Evolutionary conservation across 2,797 vertebrate genomes (phyloP).

Genomic region (Sebastes kiyomatsui): DNA sequence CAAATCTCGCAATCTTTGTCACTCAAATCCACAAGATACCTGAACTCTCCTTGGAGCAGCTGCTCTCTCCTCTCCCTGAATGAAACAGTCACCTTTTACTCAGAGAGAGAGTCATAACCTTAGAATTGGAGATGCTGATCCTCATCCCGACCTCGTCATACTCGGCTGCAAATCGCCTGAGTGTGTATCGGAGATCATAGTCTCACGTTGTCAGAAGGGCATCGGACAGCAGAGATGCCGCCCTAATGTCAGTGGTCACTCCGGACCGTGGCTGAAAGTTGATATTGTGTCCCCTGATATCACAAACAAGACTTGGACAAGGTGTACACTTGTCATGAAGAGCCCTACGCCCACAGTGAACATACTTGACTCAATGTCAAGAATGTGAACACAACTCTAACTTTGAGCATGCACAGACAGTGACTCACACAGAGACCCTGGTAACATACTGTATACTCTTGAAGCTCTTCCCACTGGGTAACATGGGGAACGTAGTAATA

Average conservation of each 20-base stretch:
- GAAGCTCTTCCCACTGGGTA: neutral
- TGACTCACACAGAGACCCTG: conserved; percentile 13
- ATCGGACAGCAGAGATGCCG: conserved; percentile 13
- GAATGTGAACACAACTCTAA: conserved; percentile 48
- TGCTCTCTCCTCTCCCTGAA: neutral
- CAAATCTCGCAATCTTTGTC: neutral
- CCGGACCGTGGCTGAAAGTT: conserved; percentile 20
- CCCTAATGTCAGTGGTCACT: conserved; percentile 40
- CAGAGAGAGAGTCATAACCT: neutral
- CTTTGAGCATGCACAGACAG: conserved; percentile 14
- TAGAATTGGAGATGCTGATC: conserved; percentile 2
- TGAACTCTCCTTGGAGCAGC: neutral
- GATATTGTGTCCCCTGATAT: conserved; percentile 46
- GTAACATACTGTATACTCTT: neutral
- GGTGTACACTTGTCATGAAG: conserved; percentile 8
- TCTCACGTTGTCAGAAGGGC: neutral
- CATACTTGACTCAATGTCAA: conserved; percentile 42
- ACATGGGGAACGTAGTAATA: neutral
- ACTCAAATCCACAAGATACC: neutral
- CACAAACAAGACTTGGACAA: conserved; percentile 25
- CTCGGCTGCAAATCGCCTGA: neutral
- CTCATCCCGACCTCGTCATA: neutral
- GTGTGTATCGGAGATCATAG: neutral
- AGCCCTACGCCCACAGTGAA: neutral
- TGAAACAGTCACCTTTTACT: neutral